phyloP scores from a whole-genome alignment of 2,797 vertebrate species.

The Eleutherodactylus coqui region DNA sequence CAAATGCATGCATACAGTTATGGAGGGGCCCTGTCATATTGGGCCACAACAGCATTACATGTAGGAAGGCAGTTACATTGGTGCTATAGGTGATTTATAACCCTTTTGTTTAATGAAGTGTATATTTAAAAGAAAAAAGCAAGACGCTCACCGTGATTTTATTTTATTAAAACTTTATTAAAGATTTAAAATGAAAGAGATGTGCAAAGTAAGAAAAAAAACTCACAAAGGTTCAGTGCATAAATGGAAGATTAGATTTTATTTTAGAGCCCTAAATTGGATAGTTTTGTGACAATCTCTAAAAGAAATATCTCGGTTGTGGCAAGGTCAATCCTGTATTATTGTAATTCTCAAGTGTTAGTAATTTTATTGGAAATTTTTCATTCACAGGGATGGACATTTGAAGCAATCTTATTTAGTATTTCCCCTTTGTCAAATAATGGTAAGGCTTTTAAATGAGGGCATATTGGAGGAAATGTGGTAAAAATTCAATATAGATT shows the following conservation, averaged over 20 bases:
- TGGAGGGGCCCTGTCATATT: too few relatives aligned
- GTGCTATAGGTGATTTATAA: background rate
- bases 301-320: slow-evolving; percentile 13
- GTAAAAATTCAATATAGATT: slow-evolving; percentile 53
- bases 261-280: background rate
- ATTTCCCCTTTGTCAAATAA: slow-evolving; percentile 30
- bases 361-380: slow-evolving; percentile 44
- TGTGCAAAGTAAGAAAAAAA: too few relatives aligned
- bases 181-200: background rate
- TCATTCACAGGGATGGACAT: slow-evolving; percentile 10
- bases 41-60: background rate
- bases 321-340: slow-evolving; percentile 42
- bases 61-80: background rate
- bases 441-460: slow-evolving; percentile 30
- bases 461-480: slow-evolving; percentile 52
- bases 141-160: background rate
- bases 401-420: background rate
- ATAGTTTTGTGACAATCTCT: background rate
- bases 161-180: background rate
- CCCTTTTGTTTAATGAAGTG: background rate
- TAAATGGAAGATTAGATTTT: background rate
- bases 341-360: background rate
- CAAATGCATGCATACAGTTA: too few relatives aligned
- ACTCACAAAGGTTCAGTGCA: background rate
- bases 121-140: background rate